Conservation (phyloP, 2,113 vertebrate species). For the Myiozetetes cayanensis region DNA sequence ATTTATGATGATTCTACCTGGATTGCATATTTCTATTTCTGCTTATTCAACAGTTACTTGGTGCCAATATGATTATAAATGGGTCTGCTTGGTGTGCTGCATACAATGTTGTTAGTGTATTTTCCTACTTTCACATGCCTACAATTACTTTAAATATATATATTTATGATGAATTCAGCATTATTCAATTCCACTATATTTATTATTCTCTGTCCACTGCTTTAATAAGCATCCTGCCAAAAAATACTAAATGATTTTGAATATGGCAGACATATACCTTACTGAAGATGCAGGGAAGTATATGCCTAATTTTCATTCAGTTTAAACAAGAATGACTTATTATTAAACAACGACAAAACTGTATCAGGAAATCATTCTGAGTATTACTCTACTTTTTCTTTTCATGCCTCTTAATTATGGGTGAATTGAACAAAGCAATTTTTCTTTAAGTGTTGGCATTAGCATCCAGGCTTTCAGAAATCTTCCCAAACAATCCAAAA, state of each 20-base stretch:
- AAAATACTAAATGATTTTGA: background rate
- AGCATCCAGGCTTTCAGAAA: slow-evolving; percentile 6
- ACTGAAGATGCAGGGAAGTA: background rate
- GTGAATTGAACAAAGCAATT: background rate
- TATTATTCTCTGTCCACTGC: background rate
- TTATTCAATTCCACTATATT: background rate
- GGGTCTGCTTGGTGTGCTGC: background rate
- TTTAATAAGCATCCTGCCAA: background rate
- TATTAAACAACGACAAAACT: background rate
- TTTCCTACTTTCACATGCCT: background rate
- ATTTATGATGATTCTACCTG: background rate
- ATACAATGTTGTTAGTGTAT: background rate
- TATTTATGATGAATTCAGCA: background rate
- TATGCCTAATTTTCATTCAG: background rate
- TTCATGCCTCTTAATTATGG: background rate
- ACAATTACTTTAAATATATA: background rate
- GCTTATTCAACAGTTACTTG: background rate
- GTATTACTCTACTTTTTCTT: background rate
- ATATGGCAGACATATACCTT: background rate
- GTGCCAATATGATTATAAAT: background rate
- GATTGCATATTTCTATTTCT: background rate
- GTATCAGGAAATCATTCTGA: background rate
- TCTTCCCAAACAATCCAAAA: background rate
- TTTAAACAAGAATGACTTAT: background rate
- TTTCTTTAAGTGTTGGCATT: background rate